Base-by-base conservation (phyloP, 2,797 vertebrate genomes). In the Antrozous pallidus region DNA sequence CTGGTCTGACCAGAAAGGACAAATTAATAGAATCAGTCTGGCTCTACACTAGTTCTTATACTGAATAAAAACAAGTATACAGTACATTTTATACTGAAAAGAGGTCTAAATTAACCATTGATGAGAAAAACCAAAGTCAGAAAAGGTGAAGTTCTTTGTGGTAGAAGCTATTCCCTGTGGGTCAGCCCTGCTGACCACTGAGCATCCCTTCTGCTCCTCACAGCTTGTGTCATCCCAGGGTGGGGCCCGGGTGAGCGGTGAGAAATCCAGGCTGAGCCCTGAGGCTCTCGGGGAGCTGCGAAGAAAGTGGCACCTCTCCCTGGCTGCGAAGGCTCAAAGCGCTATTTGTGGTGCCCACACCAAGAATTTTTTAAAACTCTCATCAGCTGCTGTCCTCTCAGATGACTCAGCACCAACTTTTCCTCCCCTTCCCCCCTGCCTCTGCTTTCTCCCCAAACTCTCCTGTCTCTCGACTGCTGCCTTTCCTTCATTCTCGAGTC, bases 41-140 rank as follows among this genome's bases (percentile, higher is more conserved):
- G 45, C 56, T 40, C 75, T 24, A 2, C 36, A 2, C 42, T 33
- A 33, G 36, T 65, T 58, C n/a, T 88, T 7, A 47, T 28, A 36
- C 78, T 92, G 93, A 94, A 87, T 96, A 94, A 95, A 96, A 91
- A 49, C 85, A 58, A 17, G 73, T 5, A 89, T 45, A 65, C 74
- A 16, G 9, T 0, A 0, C 2, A 51, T 81, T 14, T 56, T n/a
- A 67, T 16, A 54, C 95, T 95, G 90, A 80, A 78, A 75, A 88
- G 67, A 56, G 45, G 31, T 17, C 45, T n/a, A 14, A 86, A 7
- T 14, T 51, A 95, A 88, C 95, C 93, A 6, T 7, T 17, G 82
- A 95, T 91, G 42, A 96, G 96, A 97, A 95, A 95, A 90, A 73
- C 42, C 92, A 88, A 95, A 90, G 96, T 95, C 28, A 0, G 73